Percentiles rank a stretch among this genome's conserved stretches.
These are phyloP conservation scores for Campopleginae sp. DNA, from an alignment of 2,888 invertebrate species.

Conservation along the genomic window DNA sequence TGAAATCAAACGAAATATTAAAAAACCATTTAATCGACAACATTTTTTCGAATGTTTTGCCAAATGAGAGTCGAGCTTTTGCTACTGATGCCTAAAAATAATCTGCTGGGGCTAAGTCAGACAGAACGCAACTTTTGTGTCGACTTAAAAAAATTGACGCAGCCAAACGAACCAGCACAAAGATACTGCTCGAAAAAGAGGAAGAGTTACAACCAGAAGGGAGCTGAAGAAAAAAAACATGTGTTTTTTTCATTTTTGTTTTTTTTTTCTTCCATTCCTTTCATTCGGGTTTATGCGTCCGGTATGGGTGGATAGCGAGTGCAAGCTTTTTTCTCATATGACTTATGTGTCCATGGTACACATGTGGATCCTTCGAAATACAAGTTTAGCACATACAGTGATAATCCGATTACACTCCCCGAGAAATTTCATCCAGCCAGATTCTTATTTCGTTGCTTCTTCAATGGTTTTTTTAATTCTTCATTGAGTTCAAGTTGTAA, in stretches of 20 bases:
- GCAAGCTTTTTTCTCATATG: not conserved
- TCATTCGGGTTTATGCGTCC: slow-evolving; percentile 15
- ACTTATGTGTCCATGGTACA: not conserved
- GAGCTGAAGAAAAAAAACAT: not conserved
- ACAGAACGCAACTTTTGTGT: not conserved
- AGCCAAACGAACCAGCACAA: not conserved
- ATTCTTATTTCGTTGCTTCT: not conserved
- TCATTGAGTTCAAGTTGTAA: not conserved
- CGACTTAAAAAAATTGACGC: not conserved
- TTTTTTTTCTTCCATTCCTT: slow-evolving; percentile 15
- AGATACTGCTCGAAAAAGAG: not conserved
- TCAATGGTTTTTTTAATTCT: not conserved
- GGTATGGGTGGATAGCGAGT: slow-evolving; percentile 10
- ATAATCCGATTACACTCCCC: not conserved
- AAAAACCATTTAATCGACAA: not conserved
- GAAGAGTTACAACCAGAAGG: not conserved
- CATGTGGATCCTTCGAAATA: slow-evolving; percentile 9
- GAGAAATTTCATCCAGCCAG: slow-evolving; percentile 2
- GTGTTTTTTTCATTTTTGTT: not conserved
- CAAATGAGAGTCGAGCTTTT: too few species aligned
- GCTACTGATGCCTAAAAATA: slow-evolving; percentile 22
- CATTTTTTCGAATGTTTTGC: too few species aligned
- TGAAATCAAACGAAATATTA: not conserved
- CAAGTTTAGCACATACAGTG: not conserved
- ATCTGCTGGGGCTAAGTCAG: not conserved